Conservation (phyloP, 2,113 vertebrate genomes). For the Tragelaphus buxtoni region DNA sequence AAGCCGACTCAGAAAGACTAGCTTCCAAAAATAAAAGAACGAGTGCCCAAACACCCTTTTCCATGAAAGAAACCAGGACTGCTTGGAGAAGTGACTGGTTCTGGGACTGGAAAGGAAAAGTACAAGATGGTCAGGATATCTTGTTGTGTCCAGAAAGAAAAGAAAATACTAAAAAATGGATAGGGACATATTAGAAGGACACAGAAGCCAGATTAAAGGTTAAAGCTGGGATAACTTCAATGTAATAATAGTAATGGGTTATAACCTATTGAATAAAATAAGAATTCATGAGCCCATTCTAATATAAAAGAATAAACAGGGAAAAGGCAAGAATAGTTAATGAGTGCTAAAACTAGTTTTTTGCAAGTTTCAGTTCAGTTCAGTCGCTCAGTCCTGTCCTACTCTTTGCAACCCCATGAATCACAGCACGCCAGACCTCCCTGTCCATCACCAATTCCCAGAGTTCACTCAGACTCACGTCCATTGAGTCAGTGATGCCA, state of each 20-base stretch:
- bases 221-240: not conserved
- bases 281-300: not conserved
- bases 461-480: too few species aligned
- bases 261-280: not conserved
- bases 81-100: not conserved
- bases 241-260: not conserved
- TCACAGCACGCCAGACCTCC: too few species aligned
- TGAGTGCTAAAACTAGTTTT: not conserved
- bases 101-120: not conserved
- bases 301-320: not conserved
- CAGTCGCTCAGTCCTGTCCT: fast-evolving
- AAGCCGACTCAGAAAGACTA: too few species aligned
- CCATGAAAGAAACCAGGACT: not conserved
- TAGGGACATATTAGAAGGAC: not conserved
- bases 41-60: not conserved
- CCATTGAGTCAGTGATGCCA: too few species aligned
- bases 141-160: not conserved
- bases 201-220: not conserved
- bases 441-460: too few species aligned
- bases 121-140: not conserved
- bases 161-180: not conserved
- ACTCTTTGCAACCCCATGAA: too few species aligned
- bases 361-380: not conserved
- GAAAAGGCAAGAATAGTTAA: not conserved
- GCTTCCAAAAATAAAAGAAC: too few species aligned